A percentile compares a stretch with the other conserved stretches of the same genome.
Conservation (phyloP, 2,888 invertebrate genomes). For the Troides helena region DNA sequence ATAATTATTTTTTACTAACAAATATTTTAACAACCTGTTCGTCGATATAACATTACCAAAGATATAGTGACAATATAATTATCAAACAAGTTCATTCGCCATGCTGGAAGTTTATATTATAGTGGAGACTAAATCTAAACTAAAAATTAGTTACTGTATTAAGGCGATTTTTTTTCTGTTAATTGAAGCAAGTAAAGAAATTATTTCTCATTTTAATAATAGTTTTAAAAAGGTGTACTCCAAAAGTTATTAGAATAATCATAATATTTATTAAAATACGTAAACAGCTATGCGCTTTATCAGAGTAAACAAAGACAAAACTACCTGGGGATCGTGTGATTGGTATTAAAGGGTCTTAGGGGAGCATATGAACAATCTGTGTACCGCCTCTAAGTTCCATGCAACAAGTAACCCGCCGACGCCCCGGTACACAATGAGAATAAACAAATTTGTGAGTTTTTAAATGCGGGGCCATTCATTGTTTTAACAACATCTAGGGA, state of each 20-base stretch:
- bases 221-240: background rate
- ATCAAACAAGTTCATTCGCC: background rate
- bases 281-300: conserved; percentile 1
- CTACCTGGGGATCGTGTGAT: conserved; percentile 22
- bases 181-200: no score
- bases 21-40: background rate
- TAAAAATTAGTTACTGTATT: background rate
- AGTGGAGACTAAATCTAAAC: background rate
- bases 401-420: conserved; percentile 19
- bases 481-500: background rate
- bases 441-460: background rate
- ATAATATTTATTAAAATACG: background rate
- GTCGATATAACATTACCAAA: background rate
- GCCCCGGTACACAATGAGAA: background rate
- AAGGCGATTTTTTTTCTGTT: background rate
- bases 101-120: background rate
- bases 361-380: conserved; percentile 4
- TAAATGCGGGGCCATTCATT: background rate
- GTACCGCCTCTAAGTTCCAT: conserved; percentile 1
- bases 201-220: background rate
- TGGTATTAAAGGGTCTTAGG: conserved; percentile 6
- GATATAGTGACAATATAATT: background rate
- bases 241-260: background rate
- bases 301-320: conserved; percentile 22
- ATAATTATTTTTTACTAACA: background rate